Base-by-base conservation (phyloP, 2,113 vertebrate genomes). In the Pelecanoides urinatrix region DNA sequence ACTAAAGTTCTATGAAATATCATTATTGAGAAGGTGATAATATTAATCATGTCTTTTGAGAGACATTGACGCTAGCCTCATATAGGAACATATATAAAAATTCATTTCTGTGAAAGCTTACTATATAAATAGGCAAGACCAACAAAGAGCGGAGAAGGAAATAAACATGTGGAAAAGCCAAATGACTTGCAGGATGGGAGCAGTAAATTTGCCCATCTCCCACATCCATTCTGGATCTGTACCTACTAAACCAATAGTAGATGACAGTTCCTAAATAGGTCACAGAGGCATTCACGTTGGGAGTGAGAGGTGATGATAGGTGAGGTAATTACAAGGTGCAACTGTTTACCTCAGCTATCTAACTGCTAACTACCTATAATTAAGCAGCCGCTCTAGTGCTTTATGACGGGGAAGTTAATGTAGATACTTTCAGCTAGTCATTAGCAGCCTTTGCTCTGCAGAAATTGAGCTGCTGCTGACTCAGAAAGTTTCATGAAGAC, bases 391-490 rank as follows among this genome's bases (percentile, higher is more conserved):
- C 49, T 92, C 47, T 36, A 66, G 77, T 58, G 45, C 42, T 92
- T 11, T 66, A 1, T 92, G 86, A 66, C 1, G 26, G 61, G 30
- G 83, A 36, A 65, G 82, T 49, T 92, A 73, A 67, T 73, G 49
- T 92, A 73, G 92, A 86, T 90, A 65, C 21, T 76, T 92, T 34
- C 40, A 88, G 49, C 14, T 49, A 11, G 25, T 44, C 10, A 2
- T 88, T 88, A 92, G 67, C 62, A 79, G 65, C n/a, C 61, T 82
- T 83, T 86, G 58, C 62, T 67, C 42, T 70, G 71, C 59, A 80
- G 72, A 90, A 86, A 80, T 38, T 61, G 79, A 93, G 67, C 53
- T 76, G 45, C 71, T 92, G 88, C 78, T 94, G 91, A 86, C 72
- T 90, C 75, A 86, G 76, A 74, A 85, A 68, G 30, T 94, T 90